phyloP scores from a whole-genome alignment of 2,113 vertebrate species.

The Bombycilla garrulus region DNA sequence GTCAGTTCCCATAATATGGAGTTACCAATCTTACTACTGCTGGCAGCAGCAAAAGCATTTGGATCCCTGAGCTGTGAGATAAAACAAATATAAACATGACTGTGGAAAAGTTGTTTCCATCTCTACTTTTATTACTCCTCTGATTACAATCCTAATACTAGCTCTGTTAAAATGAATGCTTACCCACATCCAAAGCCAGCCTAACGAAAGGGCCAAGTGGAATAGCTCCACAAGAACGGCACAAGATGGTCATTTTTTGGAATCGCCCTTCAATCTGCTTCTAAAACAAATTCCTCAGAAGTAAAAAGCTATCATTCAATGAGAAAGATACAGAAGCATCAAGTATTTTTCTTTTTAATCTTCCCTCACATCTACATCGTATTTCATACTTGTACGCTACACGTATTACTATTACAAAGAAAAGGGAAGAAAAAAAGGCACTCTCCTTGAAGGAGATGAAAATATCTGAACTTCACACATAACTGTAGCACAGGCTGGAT shows the following conservation, averaged over 20 bases:
- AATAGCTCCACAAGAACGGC: background rate
- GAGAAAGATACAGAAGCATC: background rate
- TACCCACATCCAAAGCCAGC: background rate
- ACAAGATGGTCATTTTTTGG: background rate
- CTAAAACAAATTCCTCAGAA: background rate
- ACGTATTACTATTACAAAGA: background rate
- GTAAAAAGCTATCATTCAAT: background rate
- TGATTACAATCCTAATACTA: background rate
- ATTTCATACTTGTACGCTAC: background rate
- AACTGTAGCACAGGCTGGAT: background rate
- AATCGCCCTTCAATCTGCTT: background rate
- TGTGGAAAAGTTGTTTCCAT: background rate
- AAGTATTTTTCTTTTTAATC: background rate
- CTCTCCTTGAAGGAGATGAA: background rate
- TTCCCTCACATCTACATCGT: background rate
- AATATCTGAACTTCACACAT: background rate
- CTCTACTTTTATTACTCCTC: background rate
- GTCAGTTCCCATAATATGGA: background rate
- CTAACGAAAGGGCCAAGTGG: background rate
- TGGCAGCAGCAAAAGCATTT: background rate
- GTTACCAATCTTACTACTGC: background rate
- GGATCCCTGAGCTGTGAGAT: background rate
- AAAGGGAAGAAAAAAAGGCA: background rate
- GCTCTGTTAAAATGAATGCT: background rate
- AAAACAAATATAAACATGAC: background rate